Percentiles rank a stretch among this genome's conserved stretches.
phyloP scores from a whole-genome alignment of 2,797 vertebrate species.

The Lindbergichthys nudifrons region DNA sequence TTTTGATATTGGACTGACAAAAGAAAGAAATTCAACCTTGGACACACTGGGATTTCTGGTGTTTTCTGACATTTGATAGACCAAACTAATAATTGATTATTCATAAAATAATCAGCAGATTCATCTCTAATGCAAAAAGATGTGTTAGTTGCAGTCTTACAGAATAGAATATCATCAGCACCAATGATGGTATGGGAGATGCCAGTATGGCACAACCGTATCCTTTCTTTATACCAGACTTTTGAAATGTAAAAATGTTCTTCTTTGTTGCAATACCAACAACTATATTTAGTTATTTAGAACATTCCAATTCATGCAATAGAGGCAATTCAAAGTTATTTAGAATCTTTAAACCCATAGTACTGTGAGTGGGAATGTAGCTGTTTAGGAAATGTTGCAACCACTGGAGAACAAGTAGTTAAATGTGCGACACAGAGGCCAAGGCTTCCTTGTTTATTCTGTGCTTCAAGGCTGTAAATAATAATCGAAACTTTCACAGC shows the following conservation, averaged over 20 bases:
- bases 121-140: too few species aligned
- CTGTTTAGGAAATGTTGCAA: not conserved
- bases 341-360: not conserved
- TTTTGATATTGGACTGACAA: too few species aligned
- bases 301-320: not conserved
- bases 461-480: not conserved
- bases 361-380: not conserved
- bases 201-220: not conserved
- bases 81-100: too few species aligned
- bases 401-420: not conserved
- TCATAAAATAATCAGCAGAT: too few species aligned
- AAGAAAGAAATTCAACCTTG: too few species aligned
- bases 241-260: not conserved
- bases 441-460: not conserved
- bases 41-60: too few species aligned
- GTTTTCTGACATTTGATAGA: too few species aligned
- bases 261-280: not conserved
- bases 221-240: conserved; percentile 1
- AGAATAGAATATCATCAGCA: not conserved
- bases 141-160: too few species aligned
- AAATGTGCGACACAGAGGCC: not conserved
- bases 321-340: not conserved
- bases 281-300: not conserved
- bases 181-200: not conserved
- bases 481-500: conserved; percentile 4